A percentile compares a stretch with the other conserved stretches of the same genome.
These are phyloP conservation scores for Elymnias hypermnestra DNA, from an alignment of 1,140 invertebrate genomes.

Conservation along the genomic window DNA sequence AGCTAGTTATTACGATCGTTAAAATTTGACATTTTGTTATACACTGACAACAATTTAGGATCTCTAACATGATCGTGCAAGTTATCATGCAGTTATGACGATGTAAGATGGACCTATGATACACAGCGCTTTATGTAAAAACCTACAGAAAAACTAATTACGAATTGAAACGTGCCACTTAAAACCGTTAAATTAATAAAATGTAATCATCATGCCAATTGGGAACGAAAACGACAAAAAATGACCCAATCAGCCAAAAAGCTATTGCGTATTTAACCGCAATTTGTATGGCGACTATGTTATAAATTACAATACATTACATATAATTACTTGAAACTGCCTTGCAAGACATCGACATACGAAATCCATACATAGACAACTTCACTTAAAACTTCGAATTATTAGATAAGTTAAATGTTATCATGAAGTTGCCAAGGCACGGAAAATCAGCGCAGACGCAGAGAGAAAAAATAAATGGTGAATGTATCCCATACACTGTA, in stretches of 20 bases:
- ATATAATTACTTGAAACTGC: slow-evolving; percentile 43
- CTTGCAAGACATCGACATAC: slow-evolving; percentile 33
- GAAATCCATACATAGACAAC: slow-evolving; percentile 38
- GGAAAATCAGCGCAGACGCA: slow-evolving; percentile 29
- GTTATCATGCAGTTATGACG: slow-evolving; percentile 40
- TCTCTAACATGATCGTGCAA: slow-evolving; percentile 32
- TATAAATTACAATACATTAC: slow-evolving; percentile 32
- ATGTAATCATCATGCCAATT: slow-evolving; percentile 51
- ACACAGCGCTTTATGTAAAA: slow-evolving; percentile 19
- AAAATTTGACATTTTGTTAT: too few relatives aligned
- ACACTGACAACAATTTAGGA: too few relatives aligned
- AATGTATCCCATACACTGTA: slow-evolving; percentile 2
- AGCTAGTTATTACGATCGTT: too few relatives aligned
- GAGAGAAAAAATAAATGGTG: slow-evolving; percentile 20
- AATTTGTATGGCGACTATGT: slow-evolving; percentile 36
- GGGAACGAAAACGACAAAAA: slow-evolving; percentile 46
- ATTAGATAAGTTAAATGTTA: too few relatives aligned
- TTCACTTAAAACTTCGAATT: slow-evolving; percentile 9
- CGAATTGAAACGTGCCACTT: slow-evolving; percentile 31
- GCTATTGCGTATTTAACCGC: slow-evolving; percentile 45
- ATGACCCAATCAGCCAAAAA: slow-evolving; percentile 57
- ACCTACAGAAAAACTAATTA: slow-evolving; percentile 16
- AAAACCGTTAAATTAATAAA: slow-evolving; percentile 18
- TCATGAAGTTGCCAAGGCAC: slow-evolving; percentile 34
- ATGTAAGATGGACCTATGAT: slow-evolving; percentile 39